Evolutionary conservation across 1,140 invertebrate genomes (phyloP), one percentile per base, ranked within the genome.

Genomic region (Solenopsis invicta): DNA sequence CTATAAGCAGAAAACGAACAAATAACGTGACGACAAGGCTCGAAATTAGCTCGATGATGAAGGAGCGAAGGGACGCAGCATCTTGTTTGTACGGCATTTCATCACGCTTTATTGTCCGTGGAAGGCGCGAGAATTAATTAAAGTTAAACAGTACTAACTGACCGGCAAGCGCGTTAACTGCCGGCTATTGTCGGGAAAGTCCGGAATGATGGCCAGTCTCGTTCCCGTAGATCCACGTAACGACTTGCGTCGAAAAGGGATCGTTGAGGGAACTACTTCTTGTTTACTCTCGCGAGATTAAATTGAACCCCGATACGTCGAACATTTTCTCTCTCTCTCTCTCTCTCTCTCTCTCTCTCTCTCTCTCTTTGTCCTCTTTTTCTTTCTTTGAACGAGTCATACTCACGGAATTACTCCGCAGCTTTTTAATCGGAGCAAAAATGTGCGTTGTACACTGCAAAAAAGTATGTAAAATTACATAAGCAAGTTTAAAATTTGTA

Each of bases 81-180:
- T 85, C 24, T 34, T 93, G 91, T 94, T 94, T 94, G 87, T 77
- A 86, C 88, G 78, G 81, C 88, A 91, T 94, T 94, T 94, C 94
- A 94, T 94, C 89, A 93, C 84, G 71, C 91, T 94, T 94, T 93
- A 94, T 92, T 88, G 84, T 89, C 61, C 66, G 37, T 71, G 85
- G 74, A 69, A 78, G 91, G 64, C 34, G 89, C 29, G 66, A 86
- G 86, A 91, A 94, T 94, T 94, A 94, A 94, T 94, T 93, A 94
- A 94, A 94, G 91, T 93, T 92, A 94, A 94, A 94, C 94, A 94
- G 85, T 62, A 62, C 84, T 93, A 93, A 93, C 93, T 91, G 91
- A 88, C 89, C 41, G 56, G 90, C 87, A 91, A 93, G 92, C 91
- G 92, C 90, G 90, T 91, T 93, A 93, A 93, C 88, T 89, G 91